These are phyloP conservation scores for Poecilia latipinna DNA, from an alignment of 2,113 vertebrate species.

Conservation along the genomic window DNA sequence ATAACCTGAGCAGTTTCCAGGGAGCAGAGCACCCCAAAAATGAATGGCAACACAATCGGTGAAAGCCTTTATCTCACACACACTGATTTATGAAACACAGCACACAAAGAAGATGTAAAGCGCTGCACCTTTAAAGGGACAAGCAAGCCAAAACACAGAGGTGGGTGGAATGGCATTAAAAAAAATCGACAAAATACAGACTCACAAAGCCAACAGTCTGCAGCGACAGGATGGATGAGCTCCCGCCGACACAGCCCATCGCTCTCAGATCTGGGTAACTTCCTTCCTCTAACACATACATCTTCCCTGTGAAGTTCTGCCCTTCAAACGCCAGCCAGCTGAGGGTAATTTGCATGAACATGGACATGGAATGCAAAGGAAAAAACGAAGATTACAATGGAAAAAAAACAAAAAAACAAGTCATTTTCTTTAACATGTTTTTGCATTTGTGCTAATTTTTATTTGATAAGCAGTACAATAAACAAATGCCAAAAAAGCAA, in stretches of 20 bases:
- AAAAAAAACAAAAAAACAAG: neutral
- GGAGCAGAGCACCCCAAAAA: neutral
- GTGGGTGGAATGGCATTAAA: neutral
- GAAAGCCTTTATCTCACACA: neutral
- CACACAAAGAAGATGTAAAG: neutral
- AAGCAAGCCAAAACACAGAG: neutral
- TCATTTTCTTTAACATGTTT: neutral
- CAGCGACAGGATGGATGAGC: conserved; percentile 83
- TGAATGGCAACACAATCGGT: neutral
- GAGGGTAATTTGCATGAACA: conserved; percentile 31
- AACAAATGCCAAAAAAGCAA: neutral
- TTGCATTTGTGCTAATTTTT: neutral
- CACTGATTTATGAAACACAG: neutral
- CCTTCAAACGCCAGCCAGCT: conserved; percentile 90
- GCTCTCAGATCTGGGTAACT: conserved; percentile 85
- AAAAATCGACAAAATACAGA: conserved; percentile 34
- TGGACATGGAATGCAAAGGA: conserved; percentile 30
- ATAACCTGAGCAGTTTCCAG: neutral
- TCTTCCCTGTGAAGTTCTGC: conserved; percentile 83
- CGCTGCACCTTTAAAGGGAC: neutral
- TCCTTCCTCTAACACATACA: conserved; percentile 91
- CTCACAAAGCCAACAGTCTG: conserved; percentile 87
- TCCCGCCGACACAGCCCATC: conserved; percentile 83
- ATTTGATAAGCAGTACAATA: neutral
- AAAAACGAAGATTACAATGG: neutral